phyloP scores from a whole-genome alignment of 2,797 vertebrate species.

The Ammospiza maritima region DNA sequence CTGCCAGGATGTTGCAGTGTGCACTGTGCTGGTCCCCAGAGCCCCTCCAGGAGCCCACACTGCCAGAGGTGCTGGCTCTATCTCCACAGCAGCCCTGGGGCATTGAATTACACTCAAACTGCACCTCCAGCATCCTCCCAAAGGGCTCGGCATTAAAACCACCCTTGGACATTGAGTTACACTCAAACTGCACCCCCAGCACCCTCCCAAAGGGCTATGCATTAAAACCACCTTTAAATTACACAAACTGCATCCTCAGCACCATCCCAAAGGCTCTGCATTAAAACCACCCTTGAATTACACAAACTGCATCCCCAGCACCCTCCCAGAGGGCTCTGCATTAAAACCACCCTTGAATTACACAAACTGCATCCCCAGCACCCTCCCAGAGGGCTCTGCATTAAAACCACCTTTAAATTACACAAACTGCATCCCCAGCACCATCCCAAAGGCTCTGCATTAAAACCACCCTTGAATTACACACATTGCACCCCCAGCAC shows the following conservation, averaged over 20 bases:
- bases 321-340: no score
- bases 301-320: no score
- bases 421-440: neutral
- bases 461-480: neutral
- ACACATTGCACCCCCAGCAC: no score
- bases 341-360: neutral
- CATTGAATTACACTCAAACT: neutral
- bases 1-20: neutral
- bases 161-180: no score
- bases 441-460: neutral
- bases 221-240: neutral
- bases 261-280: neutral
- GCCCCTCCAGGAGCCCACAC: neutral
- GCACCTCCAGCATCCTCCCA: neutral
- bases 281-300: neutral
- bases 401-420: neutral
- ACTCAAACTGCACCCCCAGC: neutral
- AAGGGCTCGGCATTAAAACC: neutral
- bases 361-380: neutral
- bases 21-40: neutral
- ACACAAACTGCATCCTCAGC: neutral
- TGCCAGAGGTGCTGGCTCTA: neutral
- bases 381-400: neutral
- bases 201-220: neutral
- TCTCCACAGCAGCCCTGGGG: neutral